Conservation (phyloP, 30 jellyfish, hydroid and myxozoan species). For the Aurelia aurita complex sp. Pacific region DNA sequence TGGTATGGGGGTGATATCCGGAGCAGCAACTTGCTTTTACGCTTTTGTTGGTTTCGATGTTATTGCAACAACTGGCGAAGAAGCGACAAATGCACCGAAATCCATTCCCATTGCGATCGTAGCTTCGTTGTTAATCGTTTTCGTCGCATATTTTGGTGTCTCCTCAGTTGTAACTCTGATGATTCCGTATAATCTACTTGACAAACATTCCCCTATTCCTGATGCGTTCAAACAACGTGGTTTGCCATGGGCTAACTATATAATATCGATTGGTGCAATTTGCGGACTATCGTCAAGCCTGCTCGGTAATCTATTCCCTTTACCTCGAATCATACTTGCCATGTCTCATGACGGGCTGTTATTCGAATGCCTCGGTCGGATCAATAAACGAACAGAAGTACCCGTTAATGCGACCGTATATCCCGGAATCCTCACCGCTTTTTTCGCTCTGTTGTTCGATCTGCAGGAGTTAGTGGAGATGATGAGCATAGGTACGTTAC, state of each 20-base stretch:
- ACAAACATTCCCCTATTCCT: constrained; percentile 94
- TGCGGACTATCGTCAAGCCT: constrained; percentile 99
- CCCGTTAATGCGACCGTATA: constrained; percentile 99
- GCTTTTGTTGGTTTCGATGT: constrained; percentile 99
- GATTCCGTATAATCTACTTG: constrained; percentile 86
- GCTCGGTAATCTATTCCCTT: constrained; percentile 96
- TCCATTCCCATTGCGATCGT: constrained; percentile 98
- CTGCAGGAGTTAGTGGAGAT: constrained; percentile 98
- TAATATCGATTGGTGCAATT: constrained; percentile 97
- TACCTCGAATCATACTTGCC: constrained; percentile 96
- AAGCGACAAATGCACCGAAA: constrained; percentile 95
- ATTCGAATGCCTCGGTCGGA: constrained; percentile 72
- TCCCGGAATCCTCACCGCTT: constrained; percentile 99
- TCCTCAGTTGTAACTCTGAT: constrained; percentile 84
- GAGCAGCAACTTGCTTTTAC: constrained; percentile 99
- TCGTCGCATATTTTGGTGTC: constrained; percentile 89
- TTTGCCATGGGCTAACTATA: constrained; percentile 96
- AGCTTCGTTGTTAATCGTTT: constrained; percentile 87
- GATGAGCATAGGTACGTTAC: constrained; percentile 99
- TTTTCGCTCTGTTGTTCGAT: constrained; percentile 95
- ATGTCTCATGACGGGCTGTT: constrained; percentile 97
- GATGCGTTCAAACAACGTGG: constrained; percentile 97
- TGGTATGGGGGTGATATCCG: constrained; percentile 98
- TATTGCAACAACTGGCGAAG: constrained; percentile 99
- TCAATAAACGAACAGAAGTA: constrained; percentile 82